phyloP scores from a whole-genome alignment of 2,797 vertebrate genomes.

The Crocodylus rhombifer region DNA sequence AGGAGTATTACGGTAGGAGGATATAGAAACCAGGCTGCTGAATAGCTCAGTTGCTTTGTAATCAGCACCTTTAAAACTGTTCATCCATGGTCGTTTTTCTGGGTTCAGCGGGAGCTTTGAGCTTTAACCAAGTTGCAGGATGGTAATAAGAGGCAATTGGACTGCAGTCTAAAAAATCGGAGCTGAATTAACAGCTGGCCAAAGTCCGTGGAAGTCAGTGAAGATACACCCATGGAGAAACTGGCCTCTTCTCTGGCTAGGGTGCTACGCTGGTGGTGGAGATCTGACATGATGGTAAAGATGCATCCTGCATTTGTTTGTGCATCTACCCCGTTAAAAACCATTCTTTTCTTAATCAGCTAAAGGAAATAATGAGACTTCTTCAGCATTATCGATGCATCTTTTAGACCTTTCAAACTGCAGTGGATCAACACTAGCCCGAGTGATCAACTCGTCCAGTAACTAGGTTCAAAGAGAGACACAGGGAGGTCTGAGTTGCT shows the following conservation, averaged over 20 bases:
- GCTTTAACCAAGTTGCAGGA: background rate
- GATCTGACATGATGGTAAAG: background rate
- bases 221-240: background rate
- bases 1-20: background rate
- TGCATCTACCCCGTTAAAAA: background rate
- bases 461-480: background rate
- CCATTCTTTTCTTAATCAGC: accelerated
- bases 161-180: accelerated
- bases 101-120: background rate
- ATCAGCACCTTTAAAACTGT: background rate
- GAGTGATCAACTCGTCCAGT: background rate
- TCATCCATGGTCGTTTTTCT: background rate
- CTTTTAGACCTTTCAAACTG: background rate
- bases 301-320: background rate
- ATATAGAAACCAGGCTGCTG: background rate
- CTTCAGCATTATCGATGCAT: background rate
- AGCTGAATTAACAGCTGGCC: background rate
- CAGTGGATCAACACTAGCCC: background rate
- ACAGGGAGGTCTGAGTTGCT: accelerated
- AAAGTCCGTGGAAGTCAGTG: accelerated
- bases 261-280: background rate
- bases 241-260: accelerated
- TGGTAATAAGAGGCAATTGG: background rate
- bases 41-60: background rate
- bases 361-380: background rate